Base-by-base conservation (phyloP, 2,113 vertebrate genomes). In the Sceloporus undulatus region DNA sequence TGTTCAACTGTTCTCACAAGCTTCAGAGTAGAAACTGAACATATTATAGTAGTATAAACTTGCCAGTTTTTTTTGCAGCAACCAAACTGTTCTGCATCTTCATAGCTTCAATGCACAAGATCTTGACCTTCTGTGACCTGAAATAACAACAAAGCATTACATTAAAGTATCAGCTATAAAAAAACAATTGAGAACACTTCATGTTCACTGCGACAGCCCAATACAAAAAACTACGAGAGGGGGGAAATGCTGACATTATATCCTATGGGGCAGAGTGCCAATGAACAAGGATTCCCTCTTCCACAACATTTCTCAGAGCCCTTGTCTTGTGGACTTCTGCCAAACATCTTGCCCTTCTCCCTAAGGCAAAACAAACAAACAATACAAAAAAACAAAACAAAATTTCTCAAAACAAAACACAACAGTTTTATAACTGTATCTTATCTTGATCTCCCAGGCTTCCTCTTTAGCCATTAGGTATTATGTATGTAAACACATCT, bases 31-130 rank as follows among this genome's bases (percentile, higher is more conserved):
- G 89, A 81, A 88, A 84, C 77, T 88, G 89, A 88, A 95, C 3
- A 62, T 16, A 62, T 14, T 13, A 62, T 18, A 13, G 10, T 16
- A 62, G 4, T 62, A 77, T n/a, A n/a, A 98, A 97, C 98, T 99
- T 99, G 93, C 97, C 99, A 85, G 97, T 97, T 93, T 96, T 99
- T 88, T n/a, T n/a, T n/a, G 95, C 97, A 66, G 98, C 99, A 48
- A 96, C 96, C 97, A 99, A 96, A 94, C 99, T 99, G 97, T 99
- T 99, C 96, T 99, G 99, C 99, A 99, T 99, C 96, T 99, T 99
- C 99, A 99, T 99, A 84, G 99, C 99, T 96, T 98, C 97, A 90
- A 98, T 98, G 93, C 97, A 93, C 97, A 98, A 98, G 96, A 93
- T 98, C 97, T 90, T 98, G 97, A 92, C 97, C 97, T 94, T 97